Conservation (phyloP, 2,797 vertebrate species). For the Catostomus latipinnis region DNA sequence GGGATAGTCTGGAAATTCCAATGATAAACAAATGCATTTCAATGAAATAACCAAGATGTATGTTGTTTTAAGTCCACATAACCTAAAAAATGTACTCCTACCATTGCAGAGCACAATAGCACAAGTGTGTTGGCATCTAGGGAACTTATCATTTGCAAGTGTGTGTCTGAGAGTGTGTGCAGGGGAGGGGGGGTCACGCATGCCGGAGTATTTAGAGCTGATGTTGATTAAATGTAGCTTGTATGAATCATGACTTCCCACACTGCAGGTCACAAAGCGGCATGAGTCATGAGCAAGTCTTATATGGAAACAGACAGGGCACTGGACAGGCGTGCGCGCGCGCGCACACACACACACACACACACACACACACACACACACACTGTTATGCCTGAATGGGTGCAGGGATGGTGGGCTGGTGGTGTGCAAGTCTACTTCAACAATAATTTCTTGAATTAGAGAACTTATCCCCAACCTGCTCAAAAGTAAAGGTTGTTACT, state of each 20-base stretch:
- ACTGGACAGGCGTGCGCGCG: slow-evolving; percentile 72
- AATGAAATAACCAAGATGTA: slow-evolving; percentile 31
- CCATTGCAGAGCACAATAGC: slow-evolving; percentile 52
- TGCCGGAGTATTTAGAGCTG: slow-evolving; percentile 76
- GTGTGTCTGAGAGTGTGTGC: slow-evolving; percentile 31
- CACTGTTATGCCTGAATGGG: neutral
- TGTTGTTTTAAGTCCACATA: slow-evolving; percentile 33
- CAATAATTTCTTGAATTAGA: neutral
- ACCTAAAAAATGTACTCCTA: slow-evolving; percentile 39
- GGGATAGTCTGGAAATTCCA: slow-evolving; percentile 46
- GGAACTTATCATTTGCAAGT: slow-evolving; percentile 19
- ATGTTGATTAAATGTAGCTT: slow-evolving; percentile 78
- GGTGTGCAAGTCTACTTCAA: too few species aligned
- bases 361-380: slow-evolving; percentile 12
- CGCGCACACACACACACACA: slow-evolving; percentile 8
- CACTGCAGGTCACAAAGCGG: slow-evolving; percentile 79
- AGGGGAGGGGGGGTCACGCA: slow-evolving; percentile 59
- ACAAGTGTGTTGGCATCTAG: slow-evolving; percentile 52
- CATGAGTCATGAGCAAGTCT: slow-evolving; percentile 81
- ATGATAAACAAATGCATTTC: slow-evolving; percentile 26
- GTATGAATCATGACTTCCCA: slow-evolving; percentile 87
- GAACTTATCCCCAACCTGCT: neutral
- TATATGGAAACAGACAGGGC: slow-evolving; percentile 79
- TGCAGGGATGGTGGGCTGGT: neutral
- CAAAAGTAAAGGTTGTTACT: neutral